Percentiles rank a stretch among this genome's conserved stretches.
Conservation (phyloP, 2,797 vertebrate genomes). For the Sebastolobus alascanus region DNA sequence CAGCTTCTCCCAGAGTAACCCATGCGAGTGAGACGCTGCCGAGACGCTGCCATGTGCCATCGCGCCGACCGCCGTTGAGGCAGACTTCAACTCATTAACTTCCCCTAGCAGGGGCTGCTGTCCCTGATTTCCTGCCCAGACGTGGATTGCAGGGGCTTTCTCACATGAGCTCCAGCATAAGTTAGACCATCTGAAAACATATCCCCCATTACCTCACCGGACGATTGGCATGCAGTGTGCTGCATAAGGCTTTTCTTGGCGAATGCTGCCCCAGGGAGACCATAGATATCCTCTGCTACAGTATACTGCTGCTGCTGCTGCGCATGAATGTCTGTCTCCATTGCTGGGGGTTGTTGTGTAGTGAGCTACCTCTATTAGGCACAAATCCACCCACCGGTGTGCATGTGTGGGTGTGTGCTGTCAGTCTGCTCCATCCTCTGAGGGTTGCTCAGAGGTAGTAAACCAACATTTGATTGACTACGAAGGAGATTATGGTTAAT, state of each 20-base stretch:
- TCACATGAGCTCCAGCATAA: slow-evolving; percentile 75
- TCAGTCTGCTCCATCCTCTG: slow-evolving; percentile 72
- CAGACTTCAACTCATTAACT: slow-evolving; percentile 70
- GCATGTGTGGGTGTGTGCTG: slow-evolving; percentile 71
- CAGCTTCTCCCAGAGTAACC: slow-evolving; percentile 35
- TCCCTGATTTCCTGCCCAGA: slow-evolving; percentile 64
- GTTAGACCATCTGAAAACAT: slow-evolving; percentile 80
- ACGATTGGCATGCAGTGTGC: slow-evolving; percentile 68
- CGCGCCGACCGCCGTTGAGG: slow-evolving; percentile 31
- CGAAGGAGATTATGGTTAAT: slow-evolving; percentile 66
- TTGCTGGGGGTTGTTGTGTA: slow-evolving; percentile 74
- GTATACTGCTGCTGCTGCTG: slow-evolving; percentile 56
- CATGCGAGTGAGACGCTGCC: slow-evolving; percentile 57
- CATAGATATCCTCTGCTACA: slow-evolving; percentile 75
- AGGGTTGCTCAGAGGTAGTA: slow-evolving; percentile 68
- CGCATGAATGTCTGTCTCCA: slow-evolving; percentile 69
- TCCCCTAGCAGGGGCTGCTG: slow-evolving; percentile 44
- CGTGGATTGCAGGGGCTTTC: slow-evolving; percentile 65
- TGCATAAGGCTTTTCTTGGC: slow-evolving; percentile 78
- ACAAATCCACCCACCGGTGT: slow-evolving; percentile 77
- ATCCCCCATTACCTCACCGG: slow-evolving; percentile 74
- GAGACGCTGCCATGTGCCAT: slow-evolving; percentile 39
- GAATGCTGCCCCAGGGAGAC: slow-evolving; percentile 75
- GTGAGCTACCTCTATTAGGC: slow-evolving; percentile 76
- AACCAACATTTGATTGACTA: slow-evolving; percentile 76